Conservation (phyloP, 2,113 vertebrate species). For the Zapus hudsonius region DNA sequence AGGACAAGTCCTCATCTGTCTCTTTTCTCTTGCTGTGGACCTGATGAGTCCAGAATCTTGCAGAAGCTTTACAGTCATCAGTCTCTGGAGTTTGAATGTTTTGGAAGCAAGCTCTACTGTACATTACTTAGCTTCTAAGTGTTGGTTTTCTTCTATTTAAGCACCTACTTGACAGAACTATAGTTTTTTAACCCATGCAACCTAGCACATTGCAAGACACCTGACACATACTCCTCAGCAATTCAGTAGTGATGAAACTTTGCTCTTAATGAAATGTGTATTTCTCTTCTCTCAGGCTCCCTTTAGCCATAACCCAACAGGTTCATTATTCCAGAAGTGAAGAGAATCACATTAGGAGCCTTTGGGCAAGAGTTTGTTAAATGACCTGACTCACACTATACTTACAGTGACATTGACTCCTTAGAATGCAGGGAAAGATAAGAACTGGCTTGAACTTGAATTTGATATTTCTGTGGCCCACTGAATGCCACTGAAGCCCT, state of each 20-base stretch:
- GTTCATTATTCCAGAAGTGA: slow-evolving; percentile 28
- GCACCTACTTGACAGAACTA: neutral
- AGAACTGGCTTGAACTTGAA: slow-evolving; percentile 76
- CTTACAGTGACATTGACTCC: slow-evolving; percentile 76
- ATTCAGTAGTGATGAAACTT: neutral
- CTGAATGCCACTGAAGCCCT: slow-evolving; percentile 72
- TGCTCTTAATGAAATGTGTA: slow-evolving; percentile 29
- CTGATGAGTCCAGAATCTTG: neutral
- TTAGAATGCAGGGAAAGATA: slow-evolving; percentile 73
- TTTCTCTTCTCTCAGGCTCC: neutral
- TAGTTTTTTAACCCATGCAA: neutral
- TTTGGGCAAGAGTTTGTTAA: slow-evolving; percentile 65
- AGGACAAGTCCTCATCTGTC: neutral
- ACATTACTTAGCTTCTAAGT: neutral
- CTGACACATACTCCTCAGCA: neutral
- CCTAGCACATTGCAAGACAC: neutral
- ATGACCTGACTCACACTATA: slow-evolving; percentile 66
- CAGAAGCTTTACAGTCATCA: slow-evolving; percentile 17
- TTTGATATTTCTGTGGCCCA: slow-evolving; percentile 71
- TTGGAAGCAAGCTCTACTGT: slow-evolving; percentile 37
- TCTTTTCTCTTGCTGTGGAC: neutral
- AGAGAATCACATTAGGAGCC: slow-evolving; percentile 48
- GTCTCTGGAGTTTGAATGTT: slow-evolving; percentile 21
- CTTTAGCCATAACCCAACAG: neutral
- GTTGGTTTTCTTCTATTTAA: slow-evolving; percentile 35